A percentile compares a stretch with the other conserved stretches of the same genome.
These are phyloP conservation scores for Cynaeus angustus DNA, from an alignment of 2,888 invertebrate genomes.

Conservation along the genomic window DNA sequence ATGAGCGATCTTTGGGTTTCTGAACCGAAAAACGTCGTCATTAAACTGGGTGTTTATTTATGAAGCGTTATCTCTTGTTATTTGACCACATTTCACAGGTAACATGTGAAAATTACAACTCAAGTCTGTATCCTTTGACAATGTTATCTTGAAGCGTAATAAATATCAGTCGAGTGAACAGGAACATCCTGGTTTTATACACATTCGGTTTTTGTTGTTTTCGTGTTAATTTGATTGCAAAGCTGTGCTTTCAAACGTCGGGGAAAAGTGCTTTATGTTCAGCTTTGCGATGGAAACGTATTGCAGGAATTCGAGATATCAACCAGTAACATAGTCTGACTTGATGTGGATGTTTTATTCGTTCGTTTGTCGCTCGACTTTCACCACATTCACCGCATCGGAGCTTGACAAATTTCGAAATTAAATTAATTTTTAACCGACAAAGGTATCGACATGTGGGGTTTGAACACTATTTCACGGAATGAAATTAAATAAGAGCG, in stretches of 20 bases:
- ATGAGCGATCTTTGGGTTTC: not conserved
- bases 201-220: slow-evolving; percentile 34
- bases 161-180: slow-evolving; percentile 25
- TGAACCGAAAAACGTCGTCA: not conserved
- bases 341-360: not conserved
- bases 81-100: slow-evolving; percentile 18
- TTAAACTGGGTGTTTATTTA: not conserved
- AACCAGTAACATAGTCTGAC: slow-evolving; percentile 12
- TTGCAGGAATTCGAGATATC: slow-evolving; percentile 34
- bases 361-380: not conserved
- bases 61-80: slow-evolving; percentile 1
- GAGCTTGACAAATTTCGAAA: slow-evolving; percentile 1
- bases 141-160: slow-evolving; percentile 30
- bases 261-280: slow-evolving; percentile 32
- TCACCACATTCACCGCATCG: not conserved
- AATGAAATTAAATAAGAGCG: too few species aligned
- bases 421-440: slow-evolving; percentile 1
- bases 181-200: slow-evolving; percentile 25
- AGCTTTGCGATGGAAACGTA: slow-evolving; percentile 37
- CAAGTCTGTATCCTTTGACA: slow-evolving; percentile 18
- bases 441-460: not conserved
- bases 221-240: slow-evolving; percentile 39
- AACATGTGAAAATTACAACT: slow-evolving; percentile 19
- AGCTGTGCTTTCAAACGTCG: slow-evolving; percentile 37
- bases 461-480: too few species aligned